Base-by-base conservation (phyloP, 2,888 invertebrate genomes). In the Melolontha melolontha region DNA sequence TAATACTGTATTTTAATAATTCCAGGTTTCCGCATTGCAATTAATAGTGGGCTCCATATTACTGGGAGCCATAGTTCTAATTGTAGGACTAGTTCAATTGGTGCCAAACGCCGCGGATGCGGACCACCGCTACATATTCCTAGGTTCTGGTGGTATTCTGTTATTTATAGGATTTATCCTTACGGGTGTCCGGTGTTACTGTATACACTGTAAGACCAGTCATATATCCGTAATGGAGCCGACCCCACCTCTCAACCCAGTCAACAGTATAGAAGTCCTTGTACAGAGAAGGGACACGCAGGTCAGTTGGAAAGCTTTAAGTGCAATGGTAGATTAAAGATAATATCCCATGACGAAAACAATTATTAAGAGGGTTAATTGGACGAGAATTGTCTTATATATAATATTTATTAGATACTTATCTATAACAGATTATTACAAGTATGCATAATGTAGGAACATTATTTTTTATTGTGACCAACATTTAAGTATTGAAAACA, bases 91-190 rank as follows among this genome's bases (percentile, higher is more conserved):
- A 79, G 92, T 92, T 71, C 92, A 92, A 82, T 84, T 92, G 74
- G 91, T 91, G 10, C 92, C 92, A 0, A 91, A 91, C 11, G 92
- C 92, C 0, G 92, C 92, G 78, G 91, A 91, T 11, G 91, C 91
- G 0, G 91, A 91, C 78, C 91, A 92, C 79, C 88, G 91, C 66
- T 91, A 89, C 80, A 88, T 89, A 73, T 86, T 91, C 74, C 87
- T 92, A 83, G 90, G 89, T 8, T 87, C 88, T 0, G 92, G 92
- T 2, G 88, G 86, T 1, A 86, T 88, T 42, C 86, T 91, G 11
- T 85, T 91, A 40, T 83, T 88, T 1, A 81, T 88, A 8, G 92
- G 92, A 2, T 84, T 91, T 4, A 79, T 90, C 1, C 86, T 91
- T 72, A 90, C 89, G 59, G 87, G 88, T 1, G 84, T 91, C 29